A percentile compares a stretch with the other conserved stretches of the same genome.
Evolutionary conservation across 2,113 vertebrate genomes (phyloP).

Genomic region (Thunnus maccoyii): DNA sequence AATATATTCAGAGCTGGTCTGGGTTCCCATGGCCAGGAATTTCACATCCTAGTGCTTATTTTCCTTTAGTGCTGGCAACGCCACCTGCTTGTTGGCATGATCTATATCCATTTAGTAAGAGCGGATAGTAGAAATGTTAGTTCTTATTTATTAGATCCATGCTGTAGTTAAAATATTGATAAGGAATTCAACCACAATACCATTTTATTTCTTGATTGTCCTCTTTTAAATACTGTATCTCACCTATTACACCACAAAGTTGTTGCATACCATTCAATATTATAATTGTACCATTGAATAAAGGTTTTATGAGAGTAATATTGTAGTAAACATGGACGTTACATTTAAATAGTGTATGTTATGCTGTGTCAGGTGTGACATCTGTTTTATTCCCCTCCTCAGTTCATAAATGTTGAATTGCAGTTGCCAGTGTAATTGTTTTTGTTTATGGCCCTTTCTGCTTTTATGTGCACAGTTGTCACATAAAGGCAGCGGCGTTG

Average conservation of each 20-base stretch:
- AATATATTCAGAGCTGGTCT: constrained; percentile 67
- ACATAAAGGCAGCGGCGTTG: constrained; percentile 55
- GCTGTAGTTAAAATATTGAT: constrained; percentile 12
- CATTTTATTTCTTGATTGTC: neutral
- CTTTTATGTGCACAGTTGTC: constrained; percentile 71
- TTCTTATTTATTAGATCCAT: constrained; percentile 1
- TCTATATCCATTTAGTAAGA: constrained; percentile 43
- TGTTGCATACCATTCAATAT: neutral
- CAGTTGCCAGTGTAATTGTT: constrained; percentile 60
- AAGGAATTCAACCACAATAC: neutral
- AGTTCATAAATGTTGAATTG: constrained; percentile 63
- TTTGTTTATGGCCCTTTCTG: constrained; percentile 61
- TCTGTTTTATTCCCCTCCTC: constrained; percentile 43
- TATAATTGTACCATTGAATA: neutral
- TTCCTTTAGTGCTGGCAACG: constrained; percentile 63
- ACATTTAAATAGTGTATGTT: constrained; percentile 5
- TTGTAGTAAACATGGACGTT: constrained; percentile 7
- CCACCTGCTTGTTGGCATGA: constrained; percentile 52
- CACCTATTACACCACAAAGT: neutral
- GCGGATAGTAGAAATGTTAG: neutral
- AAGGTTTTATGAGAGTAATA: constrained; percentile 10
- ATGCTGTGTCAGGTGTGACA: constrained; percentile 46
- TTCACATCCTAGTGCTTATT: constrained; percentile 80
- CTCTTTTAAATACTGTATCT: neutral
- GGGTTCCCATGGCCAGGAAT: constrained; percentile 80